A percentile compares a stretch with the other conserved stretches of the same genome.
Evolutionary conservation across 2,113 vertebrate genomes (phyloP).

Genomic region (Plectropomus leopardus): DNA sequence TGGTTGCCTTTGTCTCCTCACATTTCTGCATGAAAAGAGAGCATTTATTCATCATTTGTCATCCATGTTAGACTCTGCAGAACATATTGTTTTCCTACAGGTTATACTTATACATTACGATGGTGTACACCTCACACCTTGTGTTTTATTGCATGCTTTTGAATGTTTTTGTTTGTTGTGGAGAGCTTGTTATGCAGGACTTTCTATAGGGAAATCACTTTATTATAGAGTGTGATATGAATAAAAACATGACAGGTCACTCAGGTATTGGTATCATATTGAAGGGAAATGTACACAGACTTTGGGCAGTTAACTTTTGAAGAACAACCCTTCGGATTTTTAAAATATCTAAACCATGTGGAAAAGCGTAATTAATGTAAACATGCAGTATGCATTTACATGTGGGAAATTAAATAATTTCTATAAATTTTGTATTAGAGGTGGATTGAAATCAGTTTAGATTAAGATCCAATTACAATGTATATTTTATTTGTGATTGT

Average conservation of each 20-base stretch:
- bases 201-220: conserved; percentile 46
- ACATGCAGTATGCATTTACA: background rate
- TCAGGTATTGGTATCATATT: conserved; percentile 3
- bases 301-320: background rate
- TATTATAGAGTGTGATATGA: conserved; percentile 42
- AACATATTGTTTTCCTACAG: conserved; percentile 22
- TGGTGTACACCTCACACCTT: conserved; percentile 14
- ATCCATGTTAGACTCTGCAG: background rate
- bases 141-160: conserved; percentile 33
- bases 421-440: background rate
- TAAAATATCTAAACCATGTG: background rate
- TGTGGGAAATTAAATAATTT: background rate
- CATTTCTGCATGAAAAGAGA: conserved; percentile 2
- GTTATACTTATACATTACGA: conserved; percentile 8
- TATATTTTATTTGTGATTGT: background rate
- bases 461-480: conserved; percentile 3
- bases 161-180: conserved; percentile 12
- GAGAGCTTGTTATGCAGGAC: conserved; percentile 4
- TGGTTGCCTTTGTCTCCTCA: background rate
- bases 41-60: conserved; percentile 28
- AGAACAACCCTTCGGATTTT: background rate
- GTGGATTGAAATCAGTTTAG: background rate
- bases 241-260: conserved; percentile 33
- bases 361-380: background rate
- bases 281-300: background rate